Evolutionary conservation across 2,797 vertebrate species (phyloP).

Genomic region (Cercopithecus mitis): DNA sequence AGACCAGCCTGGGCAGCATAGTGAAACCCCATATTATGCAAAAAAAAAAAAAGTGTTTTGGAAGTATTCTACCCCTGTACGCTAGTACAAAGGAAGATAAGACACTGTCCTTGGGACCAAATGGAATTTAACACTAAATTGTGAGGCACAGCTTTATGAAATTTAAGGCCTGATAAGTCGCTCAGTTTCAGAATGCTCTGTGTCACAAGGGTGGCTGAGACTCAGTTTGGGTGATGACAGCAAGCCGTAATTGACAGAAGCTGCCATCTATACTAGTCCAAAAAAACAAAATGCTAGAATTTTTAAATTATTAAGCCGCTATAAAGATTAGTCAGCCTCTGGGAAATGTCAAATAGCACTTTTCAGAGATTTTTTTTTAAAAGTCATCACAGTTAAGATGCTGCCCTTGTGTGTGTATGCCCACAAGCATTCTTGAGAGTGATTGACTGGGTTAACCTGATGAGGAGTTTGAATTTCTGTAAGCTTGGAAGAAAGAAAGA

Average conservation of each 20-base stretch:
- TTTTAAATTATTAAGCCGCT: background rate
- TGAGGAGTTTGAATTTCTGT: conserved; percentile 4
- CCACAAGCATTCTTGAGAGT: background rate
- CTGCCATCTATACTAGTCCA: background rate
- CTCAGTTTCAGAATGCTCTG: background rate
- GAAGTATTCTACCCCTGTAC: background rate
- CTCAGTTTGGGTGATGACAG: background rate
- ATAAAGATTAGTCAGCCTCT: background rate
- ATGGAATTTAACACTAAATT: background rate
- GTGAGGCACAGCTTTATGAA: background rate
- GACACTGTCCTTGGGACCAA: background rate
- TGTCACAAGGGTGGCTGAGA: background rate
- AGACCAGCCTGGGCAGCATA: background rate
- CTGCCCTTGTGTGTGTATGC: background rate
- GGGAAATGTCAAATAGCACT: background rate
- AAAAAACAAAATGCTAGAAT: background rate
- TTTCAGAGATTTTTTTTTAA: background rate
- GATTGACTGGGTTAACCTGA: background rate
- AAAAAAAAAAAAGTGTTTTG: background rate
- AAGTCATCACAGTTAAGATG: background rate
- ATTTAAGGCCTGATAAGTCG: background rate
- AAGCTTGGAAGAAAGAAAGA: background rate
- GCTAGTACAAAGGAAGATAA: background rate
- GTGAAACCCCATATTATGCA: background rate
- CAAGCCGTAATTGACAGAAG: background rate